Evolutionary conservation across 2,113 vertebrate species (phyloP), one percentile per base, ranked within the genome.

Genomic region (Myiagra hebetior): DNA sequence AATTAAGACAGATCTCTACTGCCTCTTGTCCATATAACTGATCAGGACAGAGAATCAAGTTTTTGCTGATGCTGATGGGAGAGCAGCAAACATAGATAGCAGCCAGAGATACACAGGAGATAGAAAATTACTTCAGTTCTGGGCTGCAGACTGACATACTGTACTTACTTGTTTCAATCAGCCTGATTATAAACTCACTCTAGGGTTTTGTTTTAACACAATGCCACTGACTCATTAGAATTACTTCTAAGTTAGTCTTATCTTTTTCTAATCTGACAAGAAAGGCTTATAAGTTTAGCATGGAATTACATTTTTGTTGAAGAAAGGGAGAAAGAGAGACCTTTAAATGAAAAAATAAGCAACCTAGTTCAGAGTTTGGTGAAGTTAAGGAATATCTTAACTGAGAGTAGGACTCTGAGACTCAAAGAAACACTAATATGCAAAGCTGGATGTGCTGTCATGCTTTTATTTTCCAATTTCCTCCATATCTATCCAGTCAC

Each of bases 1-100:
- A 94, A 96, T 96, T 88, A 96, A 89, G 33, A 75, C 89, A 97
- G 95, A 97, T 95, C 90, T 94, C 74, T 84, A 33, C 96, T 98
- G 96, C 85, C 95, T 98, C 98, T 98, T 95, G 97, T 98, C 97
- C 91, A 80, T 90, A 77, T 97, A 98, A 98, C 95, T 95, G 97
- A 94, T 95, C 91, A 91, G 91, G 97, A 98, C 96, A 97, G 95
- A 79, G 94, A 96, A 98, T 98, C 94, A 97, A 83, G 74, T 97
- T 96, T 95, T 98, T 97, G 97, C 93, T 96, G 87, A 96, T 81
- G 62, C 49, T 96, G 95, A 95, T 91, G 95, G 91, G 95, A 95
- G 28, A 95, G n/a, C 74, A 91, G 67, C 46, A 94, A 96, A 94
- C 31, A 59, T 1, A 97, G 91, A 95, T 64, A 96, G 85, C 72